Base-by-base conservation (phyloP, 2,888 invertebrate genomes). In the Callimorpha dominula region DNA sequence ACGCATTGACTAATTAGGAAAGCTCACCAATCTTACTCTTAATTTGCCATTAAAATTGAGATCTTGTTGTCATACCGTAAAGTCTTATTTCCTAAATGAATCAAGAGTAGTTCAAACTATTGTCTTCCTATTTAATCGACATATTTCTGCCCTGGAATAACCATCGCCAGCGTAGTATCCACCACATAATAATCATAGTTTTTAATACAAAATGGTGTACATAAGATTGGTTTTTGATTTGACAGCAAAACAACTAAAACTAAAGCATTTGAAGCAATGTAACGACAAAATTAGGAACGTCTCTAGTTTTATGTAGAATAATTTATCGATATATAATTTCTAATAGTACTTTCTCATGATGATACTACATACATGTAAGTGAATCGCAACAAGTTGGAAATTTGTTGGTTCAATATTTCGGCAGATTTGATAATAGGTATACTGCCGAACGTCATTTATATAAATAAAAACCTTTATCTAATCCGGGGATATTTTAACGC, bases 1-100 rank as follows among this genome's bases (percentile, higher is more conserved):
- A 73, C 65, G 43, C 71, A 71, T 74, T 65, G 71, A 77, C n/a
- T 62, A 73, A 65, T 71, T 68, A 49, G 46, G 46, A 46, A 14
- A 57, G 31, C 17, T 57, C 20, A 40, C 17, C 11, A 46, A 54
- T 57, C 12, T 68, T 50, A 50, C 12, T 31, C 15, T 14, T 43
- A 57, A 57, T 60, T 67, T 70, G 42, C 50, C 66, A 70, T 73
- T 74, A 15, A 46, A 67, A 68, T 68, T 46, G 54, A 65, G 49
- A 65, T 65, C 64, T 57, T 64, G 6, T 7, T 67, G 42, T 8
- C 7, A 42, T 40, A 52, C 11, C 57, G 6, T 67, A n/a, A 40
- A 42, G 5, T 67, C n/a, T 17, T 54, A 52, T 43, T n/a, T 65
- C 31, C 15, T 49, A 65, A 6, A 14, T 20, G 11, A 60, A 31